Evolutionary conservation across 2,113 vertebrate genomes (phyloP).

Genomic region (Ranitomeya variabilis): DNA sequence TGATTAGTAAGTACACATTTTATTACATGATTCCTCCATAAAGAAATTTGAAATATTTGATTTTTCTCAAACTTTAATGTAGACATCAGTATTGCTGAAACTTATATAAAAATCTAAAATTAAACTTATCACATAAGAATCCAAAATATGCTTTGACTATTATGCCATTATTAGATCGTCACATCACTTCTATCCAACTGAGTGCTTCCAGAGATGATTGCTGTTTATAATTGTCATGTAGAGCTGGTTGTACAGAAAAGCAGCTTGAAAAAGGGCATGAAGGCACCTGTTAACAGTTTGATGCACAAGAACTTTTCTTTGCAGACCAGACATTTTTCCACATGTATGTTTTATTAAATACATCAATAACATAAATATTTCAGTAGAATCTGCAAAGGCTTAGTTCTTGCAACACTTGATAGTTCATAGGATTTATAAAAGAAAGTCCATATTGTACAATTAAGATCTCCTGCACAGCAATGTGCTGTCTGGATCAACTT

Average conservation of each 20-base stretch:
- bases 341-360: neutral
- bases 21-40: neutral
- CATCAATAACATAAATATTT: neutral
- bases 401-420: neutral
- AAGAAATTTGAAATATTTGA: neutral
- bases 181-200: neutral
- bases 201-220: neutral
- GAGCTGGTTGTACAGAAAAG: neutral
- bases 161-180: neutral
- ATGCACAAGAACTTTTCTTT: neutral
- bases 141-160: neutral
- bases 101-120: neutral
- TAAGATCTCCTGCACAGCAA: neutral
- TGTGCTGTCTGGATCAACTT: neutral
- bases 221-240: constrained; percentile 1
- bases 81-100: neutral
- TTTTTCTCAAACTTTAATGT: neutral
- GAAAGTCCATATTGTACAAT: neutral
- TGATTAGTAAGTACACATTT: no score
- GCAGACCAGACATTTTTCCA: neutral
- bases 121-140: neutral
- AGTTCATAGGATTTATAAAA: neutral
- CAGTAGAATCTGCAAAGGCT: neutral
- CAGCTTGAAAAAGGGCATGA: neutral
- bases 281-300: neutral